These are phyloP conservation scores for Neoascia interrupta DNA, from an alignment of 2,888 invertebrate species.

Conservation along the genomic window DNA sequence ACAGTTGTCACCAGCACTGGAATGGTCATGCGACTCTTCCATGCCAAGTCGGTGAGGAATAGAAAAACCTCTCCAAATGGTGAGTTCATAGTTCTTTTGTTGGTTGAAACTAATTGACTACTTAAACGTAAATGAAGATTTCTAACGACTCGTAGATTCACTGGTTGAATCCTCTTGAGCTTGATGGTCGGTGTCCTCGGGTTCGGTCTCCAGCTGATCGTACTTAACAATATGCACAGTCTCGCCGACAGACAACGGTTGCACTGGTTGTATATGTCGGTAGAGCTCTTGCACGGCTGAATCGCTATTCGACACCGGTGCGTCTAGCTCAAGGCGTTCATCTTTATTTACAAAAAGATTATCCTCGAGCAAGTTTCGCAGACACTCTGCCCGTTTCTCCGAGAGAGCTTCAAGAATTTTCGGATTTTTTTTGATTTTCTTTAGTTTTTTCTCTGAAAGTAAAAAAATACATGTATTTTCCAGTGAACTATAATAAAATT, in stretches of 20 bases:
- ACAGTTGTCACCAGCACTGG: conserved; percentile 85
- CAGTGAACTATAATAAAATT: too few relatives aligned
- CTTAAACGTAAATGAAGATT: not conserved
- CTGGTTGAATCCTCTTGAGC: conserved; percentile 60
- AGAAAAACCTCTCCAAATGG: conserved; percentile 81
- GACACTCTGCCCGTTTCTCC: conserved; percentile 81
- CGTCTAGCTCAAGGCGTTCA: conserved; percentile 77
- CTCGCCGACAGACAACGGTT: conserved; percentile 81
- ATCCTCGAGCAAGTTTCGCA: conserved; percentile 79
- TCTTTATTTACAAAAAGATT: conserved; percentile 72
- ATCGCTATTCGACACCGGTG: conserved; percentile 78
- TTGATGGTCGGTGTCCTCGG: conserved; percentile 59
- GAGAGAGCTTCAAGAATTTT: conserved; percentile 80
- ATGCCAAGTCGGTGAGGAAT: conserved; percentile 86
- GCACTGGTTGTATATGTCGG: conserved; percentile 80
- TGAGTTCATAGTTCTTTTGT: conserved; percentile 76
- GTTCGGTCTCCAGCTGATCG: conserved; percentile 80
- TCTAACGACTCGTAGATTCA: conserved; percentile 51
- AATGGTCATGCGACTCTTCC: conserved; percentile 85
- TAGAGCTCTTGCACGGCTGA: conserved; percentile 76
- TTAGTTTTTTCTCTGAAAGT: conserved; percentile 78
- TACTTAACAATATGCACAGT: conserved; percentile 81
- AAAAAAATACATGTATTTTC: conserved; percentile 22
- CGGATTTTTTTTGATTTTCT: conserved; percentile 80
- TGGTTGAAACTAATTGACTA: conserved; percentile 13